A percentile compares a stretch with the other conserved stretches of the same genome.
Evolutionary conservation across 2,797 vertebrate genomes (phyloP).

Genomic region (Pseudochromis fuscus): DNA sequence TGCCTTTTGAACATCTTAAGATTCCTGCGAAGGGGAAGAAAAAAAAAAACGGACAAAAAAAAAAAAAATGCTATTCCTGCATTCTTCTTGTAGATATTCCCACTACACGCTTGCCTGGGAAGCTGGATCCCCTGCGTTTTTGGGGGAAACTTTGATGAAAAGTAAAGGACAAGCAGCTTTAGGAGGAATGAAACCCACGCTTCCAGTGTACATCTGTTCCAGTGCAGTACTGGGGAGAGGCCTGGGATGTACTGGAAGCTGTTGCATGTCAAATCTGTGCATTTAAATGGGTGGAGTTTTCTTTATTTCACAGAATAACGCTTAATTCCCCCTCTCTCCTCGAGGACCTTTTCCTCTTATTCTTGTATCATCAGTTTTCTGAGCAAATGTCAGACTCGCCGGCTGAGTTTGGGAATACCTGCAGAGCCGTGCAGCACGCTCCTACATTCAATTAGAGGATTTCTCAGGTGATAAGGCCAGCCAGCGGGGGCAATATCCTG

Average conservation of each 20-base stretch:
- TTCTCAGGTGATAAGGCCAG: constrained; percentile 91
- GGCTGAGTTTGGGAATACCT: constrained; percentile 84
- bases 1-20: constrained; percentile 86
- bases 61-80: constrained; percentile 72
- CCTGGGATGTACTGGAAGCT: no score
- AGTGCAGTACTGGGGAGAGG: neutral
- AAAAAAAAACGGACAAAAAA: constrained; percentile 44
- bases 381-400: constrained; percentile 18
- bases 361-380: constrained; percentile 21
- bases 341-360: neutral
- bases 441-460: constrained; percentile 92
- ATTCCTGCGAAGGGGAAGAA: constrained; percentile 55
- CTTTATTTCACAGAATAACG: no score
- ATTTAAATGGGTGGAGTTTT: no score
- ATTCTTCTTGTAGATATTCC: constrained; percentile 83
- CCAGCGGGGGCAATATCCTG: constrained; percentile 85
- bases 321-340: neutral
- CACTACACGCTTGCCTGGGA: constrained; percentile 54
- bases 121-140: constrained; percentile 53
- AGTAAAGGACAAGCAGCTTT: constrained; percentile 58
- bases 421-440: constrained; percentile 81
- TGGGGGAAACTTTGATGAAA: constrained; percentile 60
- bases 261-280: no score
- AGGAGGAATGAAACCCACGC: constrained; percentile 34
- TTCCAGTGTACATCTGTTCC: constrained; percentile 42